Evolutionary conservation across 2,797 vertebrate genomes (phyloP).

Genomic region (Xiphophorus birchmanni): DNA sequence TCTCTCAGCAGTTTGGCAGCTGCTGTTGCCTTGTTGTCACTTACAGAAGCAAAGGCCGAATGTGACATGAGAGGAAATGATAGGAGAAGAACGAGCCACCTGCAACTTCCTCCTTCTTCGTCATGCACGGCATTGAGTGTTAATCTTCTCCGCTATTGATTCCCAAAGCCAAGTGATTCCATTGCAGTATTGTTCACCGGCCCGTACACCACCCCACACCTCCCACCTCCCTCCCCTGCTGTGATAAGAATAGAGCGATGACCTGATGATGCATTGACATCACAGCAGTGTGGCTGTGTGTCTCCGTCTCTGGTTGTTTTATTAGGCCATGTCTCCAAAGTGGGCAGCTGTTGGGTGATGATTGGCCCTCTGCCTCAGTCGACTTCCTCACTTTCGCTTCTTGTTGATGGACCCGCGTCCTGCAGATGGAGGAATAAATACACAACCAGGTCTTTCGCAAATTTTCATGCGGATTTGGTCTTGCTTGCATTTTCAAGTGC

Average conservation of each 20-base stretch:
- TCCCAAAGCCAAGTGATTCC: slow-evolving; percentile 52
- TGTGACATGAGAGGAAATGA: slow-evolving; percentile 36
- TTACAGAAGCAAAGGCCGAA: slow-evolving; percentile 32
- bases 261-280: slow-evolving; percentile 56
- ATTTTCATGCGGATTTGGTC: slow-evolving; percentile 4
- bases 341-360: slow-evolving; percentile 66
- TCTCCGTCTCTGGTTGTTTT: slow-evolving; percentile 61
- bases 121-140: slow-evolving; percentile 42
- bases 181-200: slow-evolving; percentile 39
- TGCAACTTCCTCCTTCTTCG: slow-evolving; percentile 54
- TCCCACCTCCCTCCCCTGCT: slow-evolving; percentile 17
- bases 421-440: slow-evolving; percentile 18
- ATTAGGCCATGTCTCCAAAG: slow-evolving; percentile 71
- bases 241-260: slow-evolving; percentile 66
- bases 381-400: slow-evolving; percentile 31
- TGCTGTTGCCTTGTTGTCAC: slow-evolving; percentile 69
- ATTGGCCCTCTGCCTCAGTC: slow-evolving; percentile 51
- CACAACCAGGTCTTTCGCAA: slow-evolving; percentile 42
- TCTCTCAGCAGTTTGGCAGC: slow-evolving; percentile 69
- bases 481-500: slow-evolving; percentile 8
- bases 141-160: slow-evolving; percentile 66
- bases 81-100: slow-evolving; percentile 50
- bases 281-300: slow-evolving; percentile 3
- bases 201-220: not conserved
- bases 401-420: slow-evolving; percentile 32